Conservation (phyloP, 2,797 vertebrate genomes). For the Argya squamiceps region DNA sequence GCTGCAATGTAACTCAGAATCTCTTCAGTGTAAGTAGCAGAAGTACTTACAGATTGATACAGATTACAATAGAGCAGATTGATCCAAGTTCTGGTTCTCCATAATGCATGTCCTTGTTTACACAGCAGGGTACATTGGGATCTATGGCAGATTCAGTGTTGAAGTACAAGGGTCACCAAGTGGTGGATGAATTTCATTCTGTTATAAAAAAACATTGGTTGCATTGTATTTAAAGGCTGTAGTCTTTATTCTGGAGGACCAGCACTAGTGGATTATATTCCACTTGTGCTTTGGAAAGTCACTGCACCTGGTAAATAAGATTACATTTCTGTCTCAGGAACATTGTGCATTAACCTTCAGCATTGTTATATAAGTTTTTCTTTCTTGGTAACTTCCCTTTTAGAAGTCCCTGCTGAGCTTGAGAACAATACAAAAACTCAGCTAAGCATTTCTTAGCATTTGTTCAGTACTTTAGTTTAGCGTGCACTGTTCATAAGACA, state of each 20-base stretch:
- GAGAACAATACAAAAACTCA: not conserved
- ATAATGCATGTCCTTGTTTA: not conserved
- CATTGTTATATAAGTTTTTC: not conserved
- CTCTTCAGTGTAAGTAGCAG: not conserved
- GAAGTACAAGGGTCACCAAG: not conserved
- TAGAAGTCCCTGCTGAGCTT: not conserved
- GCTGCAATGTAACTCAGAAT: not conserved
- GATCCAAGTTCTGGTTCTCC: not conserved
- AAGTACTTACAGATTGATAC: not conserved
- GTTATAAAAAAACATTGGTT: not conserved
- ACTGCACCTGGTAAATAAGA: not conserved
- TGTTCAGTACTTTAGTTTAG: constrained; percentile 46
- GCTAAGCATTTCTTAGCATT: constrained; percentile 14
- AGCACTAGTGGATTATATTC: not conserved
- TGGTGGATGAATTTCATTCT: not conserved
- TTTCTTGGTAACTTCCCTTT: not conserved
- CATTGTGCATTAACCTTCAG: not conserved
- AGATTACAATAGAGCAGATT: not conserved
- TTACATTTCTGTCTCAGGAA: not conserved
- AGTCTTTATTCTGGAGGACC: not conserved
- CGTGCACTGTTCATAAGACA: constrained; percentile 11
- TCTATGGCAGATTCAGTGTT: not conserved
- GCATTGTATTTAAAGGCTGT: not conserved
- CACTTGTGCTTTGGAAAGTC: not conserved
- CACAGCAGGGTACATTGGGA: not conserved